Evolutionary conservation across 1,140 invertebrate genomes (phyloP), one percentile per base, ranked within the genome.

Genomic region (Musca vetustissima): DNA sequence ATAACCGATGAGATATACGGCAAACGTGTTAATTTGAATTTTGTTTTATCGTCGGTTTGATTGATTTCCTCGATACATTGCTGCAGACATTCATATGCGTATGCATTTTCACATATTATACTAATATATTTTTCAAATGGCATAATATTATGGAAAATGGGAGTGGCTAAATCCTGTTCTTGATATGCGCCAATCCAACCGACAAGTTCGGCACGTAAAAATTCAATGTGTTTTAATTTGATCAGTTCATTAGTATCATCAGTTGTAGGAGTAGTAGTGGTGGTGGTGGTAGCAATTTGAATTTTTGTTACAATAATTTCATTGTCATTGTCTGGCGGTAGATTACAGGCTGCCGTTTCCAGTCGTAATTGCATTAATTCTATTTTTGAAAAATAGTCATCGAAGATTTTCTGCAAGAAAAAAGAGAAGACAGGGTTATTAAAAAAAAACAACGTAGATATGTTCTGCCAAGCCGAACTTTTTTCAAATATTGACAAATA

Each of bases 351-450:
- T 36, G 49, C 49, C 1, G 61, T 25, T 3, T 65, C 68, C 1
- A 69, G 28, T 14, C 61, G 61, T 43, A 66, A 36, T 66, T 69
- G 49, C 50, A 69, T 64, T 21, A 66, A 47, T 17, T 50, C 22
- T n/a, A 69, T 69, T 49, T 69, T 50, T 1, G 14, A 32, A 7
- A 43, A 11, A 43, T 43, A 43, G 1, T 43, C 11, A 9, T 43
- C 11, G 36, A 43, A 43, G 1, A 13, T 43, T 13, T 4, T 9
- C 36, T 43, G 36, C 4, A 43, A 43, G 11, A 13, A 43, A 43
- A 13, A 28, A 28, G 28, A 28, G 28, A 28, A 8, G 8, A 28
- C 3, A 28, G 28, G 28, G 3, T 4, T 8, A 28, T 28, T 28
- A 28, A 8, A 8, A 28, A 8, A 28, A 4, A 8, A 28, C 8